phyloP scores from a whole-genome alignment of 64 coral and sea anemone genomes.

The Trachythela sp. region DNA sequence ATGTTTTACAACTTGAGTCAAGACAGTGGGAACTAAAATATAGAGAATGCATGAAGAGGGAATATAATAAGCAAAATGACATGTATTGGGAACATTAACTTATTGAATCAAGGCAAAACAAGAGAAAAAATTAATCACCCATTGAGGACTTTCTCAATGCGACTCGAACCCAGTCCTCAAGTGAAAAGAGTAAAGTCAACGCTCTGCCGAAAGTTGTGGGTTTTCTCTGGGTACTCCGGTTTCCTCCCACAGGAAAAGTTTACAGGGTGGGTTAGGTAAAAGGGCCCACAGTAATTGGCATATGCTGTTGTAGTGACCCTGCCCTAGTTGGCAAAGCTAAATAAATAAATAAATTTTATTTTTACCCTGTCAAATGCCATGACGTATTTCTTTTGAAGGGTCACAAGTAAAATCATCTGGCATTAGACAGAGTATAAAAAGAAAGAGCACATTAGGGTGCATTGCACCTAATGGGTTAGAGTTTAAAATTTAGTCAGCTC shows the following conservation, averaged over 20 bases:
- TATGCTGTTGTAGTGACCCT: no score
- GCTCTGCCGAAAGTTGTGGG: no score
- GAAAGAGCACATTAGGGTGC: conserved; percentile 14
- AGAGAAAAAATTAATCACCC: background rate
- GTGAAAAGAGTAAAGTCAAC: no score
- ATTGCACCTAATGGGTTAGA: background rate
- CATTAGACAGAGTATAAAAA: conserved; percentile 1
- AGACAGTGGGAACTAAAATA: conserved; percentile 22
- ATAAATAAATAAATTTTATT: no score
- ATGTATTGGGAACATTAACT: background rate
- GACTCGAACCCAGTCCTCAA: no score
- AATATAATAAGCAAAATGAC: background rate
- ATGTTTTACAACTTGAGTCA: conserved; percentile 29
- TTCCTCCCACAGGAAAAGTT: no score
- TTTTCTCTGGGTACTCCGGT: no score
- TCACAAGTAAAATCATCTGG: background rate
- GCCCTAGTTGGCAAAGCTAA: no score
- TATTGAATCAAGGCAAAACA: background rate
- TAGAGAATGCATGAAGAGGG: background rate
- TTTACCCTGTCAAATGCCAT: background rate
- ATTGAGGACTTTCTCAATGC: background rate
- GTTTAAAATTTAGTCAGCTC: background rate
- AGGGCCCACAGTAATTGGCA: no score
- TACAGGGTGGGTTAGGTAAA: no score
- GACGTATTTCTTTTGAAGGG: background rate